Evolutionary conservation across 2,797 vertebrate species (phyloP).

Genomic region (Anniella stebbinsi): DNA sequence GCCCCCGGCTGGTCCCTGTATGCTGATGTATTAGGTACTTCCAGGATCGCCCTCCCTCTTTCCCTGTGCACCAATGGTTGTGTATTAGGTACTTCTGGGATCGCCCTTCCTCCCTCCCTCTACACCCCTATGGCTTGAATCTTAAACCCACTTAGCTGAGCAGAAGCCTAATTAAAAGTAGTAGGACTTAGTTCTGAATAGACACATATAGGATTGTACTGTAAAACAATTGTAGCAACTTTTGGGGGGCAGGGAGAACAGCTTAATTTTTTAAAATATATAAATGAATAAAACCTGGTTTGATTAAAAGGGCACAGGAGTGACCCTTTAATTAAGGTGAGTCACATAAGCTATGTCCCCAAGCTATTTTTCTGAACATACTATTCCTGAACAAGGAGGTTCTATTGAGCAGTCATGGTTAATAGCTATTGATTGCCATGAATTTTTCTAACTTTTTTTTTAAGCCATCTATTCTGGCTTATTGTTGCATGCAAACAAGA

Average conservation of each 20-base stretch:
- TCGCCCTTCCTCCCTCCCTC: too few relatives aligned
- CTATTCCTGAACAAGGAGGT: neutral
- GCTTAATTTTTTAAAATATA: neutral
- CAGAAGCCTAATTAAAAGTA: neutral
- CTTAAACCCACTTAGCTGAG: neutral
- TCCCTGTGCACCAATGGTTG: too few relatives aligned
- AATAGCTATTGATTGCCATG: neutral
- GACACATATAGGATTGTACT: too few relatives aligned
- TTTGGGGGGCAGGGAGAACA: neutral
- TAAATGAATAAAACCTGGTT: neutral
- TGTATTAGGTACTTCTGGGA: too few relatives aligned
- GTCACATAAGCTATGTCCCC: neutral
- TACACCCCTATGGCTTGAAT: too few relatives aligned
- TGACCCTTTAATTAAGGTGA: too few relatives aligned
- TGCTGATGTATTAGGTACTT: too few relatives aligned
- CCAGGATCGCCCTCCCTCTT: too few relatives aligned
- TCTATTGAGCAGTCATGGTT: neutral
- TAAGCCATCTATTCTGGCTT: too few relatives aligned
- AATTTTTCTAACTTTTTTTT: neutral
- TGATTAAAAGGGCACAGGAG: too few relatives aligned
- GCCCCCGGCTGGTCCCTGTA: too few relatives aligned
- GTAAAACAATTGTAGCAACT: neutral
- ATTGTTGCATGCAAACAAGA: too few relatives aligned
- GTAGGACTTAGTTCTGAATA: neutral
- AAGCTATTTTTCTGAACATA: neutral